These are phyloP conservation scores for Prionailurus bengalensis DNA, from an alignment of 2,113 vertebrate species.

Conservation along the genomic window DNA sequence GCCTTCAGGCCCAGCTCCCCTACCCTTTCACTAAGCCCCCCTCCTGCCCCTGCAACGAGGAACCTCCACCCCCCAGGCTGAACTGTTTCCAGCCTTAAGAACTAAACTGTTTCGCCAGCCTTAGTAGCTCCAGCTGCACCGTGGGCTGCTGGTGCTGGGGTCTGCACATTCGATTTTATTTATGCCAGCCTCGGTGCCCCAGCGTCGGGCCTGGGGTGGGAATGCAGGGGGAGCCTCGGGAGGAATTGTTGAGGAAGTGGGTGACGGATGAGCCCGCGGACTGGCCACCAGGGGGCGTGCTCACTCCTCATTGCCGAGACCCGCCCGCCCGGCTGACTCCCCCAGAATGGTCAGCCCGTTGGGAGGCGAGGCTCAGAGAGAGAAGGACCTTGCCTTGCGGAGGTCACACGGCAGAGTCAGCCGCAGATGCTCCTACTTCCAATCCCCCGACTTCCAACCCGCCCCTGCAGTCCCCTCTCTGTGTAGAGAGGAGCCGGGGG, in stretches of 20 bases:
- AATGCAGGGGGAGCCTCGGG: not conserved
- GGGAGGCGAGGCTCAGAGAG: not conserved
- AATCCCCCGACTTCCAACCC: not conserved
- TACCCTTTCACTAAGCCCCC: not conserved
- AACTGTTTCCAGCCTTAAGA: not conserved
- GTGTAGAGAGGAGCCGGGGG: not conserved
- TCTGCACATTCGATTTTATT: not conserved
- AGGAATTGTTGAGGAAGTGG: not conserved
- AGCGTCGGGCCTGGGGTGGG: not conserved
- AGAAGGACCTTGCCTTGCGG: not conserved
- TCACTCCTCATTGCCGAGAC: not conserved
- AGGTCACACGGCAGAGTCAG: not conserved
- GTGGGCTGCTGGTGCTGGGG: not conserved
- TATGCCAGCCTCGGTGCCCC: not conserved
- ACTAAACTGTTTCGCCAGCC: not conserved
- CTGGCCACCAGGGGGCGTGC: not conserved
- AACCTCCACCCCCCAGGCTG: not conserved
- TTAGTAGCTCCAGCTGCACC: not conserved
- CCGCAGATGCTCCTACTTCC: not conserved
- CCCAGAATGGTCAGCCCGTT: accelerated
- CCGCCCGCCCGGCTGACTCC: not conserved
- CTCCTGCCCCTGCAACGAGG: not conserved
- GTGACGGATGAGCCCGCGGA: not conserved
- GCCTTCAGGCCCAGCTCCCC: not conserved
- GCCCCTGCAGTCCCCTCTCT: not conserved